Evolutionary conservation across 2,888 invertebrate genomes (phyloP).

Genomic region (Monopis laevigella): DNA sequence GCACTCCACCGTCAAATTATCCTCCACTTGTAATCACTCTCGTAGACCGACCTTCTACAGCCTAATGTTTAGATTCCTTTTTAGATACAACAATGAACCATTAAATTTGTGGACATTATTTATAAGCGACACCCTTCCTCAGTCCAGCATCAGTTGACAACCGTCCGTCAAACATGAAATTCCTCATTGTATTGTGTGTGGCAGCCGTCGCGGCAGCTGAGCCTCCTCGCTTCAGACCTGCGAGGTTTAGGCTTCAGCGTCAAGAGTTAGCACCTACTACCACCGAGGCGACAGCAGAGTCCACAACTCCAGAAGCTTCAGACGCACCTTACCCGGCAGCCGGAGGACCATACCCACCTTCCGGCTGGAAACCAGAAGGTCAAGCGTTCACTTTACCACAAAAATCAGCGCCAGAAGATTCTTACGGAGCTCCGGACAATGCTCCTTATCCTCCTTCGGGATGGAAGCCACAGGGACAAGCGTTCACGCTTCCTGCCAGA

Average conservation of each 20-base stretch:
- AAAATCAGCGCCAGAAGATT: constrained; percentile 29
- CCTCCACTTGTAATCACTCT: constrained; percentile 33
- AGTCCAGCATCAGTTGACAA: constrained; percentile 21
- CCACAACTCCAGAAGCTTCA: constrained; percentile 34
- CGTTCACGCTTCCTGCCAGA: constrained; percentile 45
- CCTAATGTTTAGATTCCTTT: constrained; percentile 28
- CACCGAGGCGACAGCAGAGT: constrained; percentile 42
- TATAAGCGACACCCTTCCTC: constrained; percentile 28
- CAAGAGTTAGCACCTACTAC: constrained; percentile 52
- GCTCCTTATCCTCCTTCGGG: constrained; percentile 50
- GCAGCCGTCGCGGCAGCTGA: constrained; percentile 41
- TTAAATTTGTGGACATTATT: constrained; percentile 32
- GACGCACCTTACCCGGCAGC: constrained; percentile 22
- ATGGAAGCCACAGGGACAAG: constrained; percentile 49
- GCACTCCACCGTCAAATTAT: constrained; percentile 23
- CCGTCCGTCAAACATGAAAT: constrained; percentile 38
- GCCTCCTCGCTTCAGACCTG: constrained; percentile 51
- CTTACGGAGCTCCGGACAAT: constrained; percentile 36
- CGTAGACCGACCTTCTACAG: constrained; percentile 22
- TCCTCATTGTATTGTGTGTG: constrained; percentile 33
- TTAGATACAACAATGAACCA: constrained; percentile 46
- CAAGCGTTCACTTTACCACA: constrained; percentile 39
- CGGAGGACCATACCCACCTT: constrained; percentile 39
- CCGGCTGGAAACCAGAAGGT: constrained; percentile 52
- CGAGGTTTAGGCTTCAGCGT: constrained; percentile 56